A percentile compares a stretch with the other conserved stretches of the same genome.
These are phyloP conservation scores for Rhinoraja longicauda DNA, from an alignment of 2,797 vertebrate species.

Conservation along the genomic window DNA sequence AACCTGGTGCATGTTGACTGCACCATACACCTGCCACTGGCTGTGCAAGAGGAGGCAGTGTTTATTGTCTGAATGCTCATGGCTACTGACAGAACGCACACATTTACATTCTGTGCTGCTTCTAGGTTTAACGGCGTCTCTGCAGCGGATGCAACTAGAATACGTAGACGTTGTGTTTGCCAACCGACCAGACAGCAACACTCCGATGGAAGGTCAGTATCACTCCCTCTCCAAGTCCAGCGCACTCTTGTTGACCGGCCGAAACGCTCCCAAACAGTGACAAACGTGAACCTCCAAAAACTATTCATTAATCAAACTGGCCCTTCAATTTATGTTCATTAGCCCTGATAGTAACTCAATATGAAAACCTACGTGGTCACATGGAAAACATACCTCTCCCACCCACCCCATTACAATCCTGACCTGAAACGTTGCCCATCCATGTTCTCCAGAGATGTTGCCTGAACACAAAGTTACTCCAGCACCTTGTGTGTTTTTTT, in stretches of 20 bases:
- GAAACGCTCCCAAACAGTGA: neutral
- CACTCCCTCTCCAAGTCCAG: neutral
- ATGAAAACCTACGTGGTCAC: neutral
- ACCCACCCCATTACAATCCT: too few species aligned
- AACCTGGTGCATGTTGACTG: neutral
- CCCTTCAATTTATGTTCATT: too few species aligned
- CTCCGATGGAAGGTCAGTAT: slow-evolving; percentile 92
- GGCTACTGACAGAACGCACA: neutral
- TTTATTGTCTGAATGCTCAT: neutral
- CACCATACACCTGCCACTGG: neutral
- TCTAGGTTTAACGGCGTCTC: slow-evolving; percentile 83
- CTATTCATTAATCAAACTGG: neutral
- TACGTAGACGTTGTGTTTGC: slow-evolving; percentile 96
- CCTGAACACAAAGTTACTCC: too few species aligned
- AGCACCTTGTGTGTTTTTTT: too few species aligned
- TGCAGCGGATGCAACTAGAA: slow-evolving; percentile 90
- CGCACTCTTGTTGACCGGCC: neutral
- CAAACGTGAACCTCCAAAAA: neutral
- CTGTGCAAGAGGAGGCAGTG: neutral
- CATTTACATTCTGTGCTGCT: slow-evolving; percentile 33
- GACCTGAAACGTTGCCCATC: too few species aligned
- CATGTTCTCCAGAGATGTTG: too few species aligned
- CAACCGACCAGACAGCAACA: slow-evolving; percentile 89
- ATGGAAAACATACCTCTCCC: too few species aligned
- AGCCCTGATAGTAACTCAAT: neutral